Conservation (phyloP, 2,113 vertebrate genomes). For the Alouatta palliata region DNA sequence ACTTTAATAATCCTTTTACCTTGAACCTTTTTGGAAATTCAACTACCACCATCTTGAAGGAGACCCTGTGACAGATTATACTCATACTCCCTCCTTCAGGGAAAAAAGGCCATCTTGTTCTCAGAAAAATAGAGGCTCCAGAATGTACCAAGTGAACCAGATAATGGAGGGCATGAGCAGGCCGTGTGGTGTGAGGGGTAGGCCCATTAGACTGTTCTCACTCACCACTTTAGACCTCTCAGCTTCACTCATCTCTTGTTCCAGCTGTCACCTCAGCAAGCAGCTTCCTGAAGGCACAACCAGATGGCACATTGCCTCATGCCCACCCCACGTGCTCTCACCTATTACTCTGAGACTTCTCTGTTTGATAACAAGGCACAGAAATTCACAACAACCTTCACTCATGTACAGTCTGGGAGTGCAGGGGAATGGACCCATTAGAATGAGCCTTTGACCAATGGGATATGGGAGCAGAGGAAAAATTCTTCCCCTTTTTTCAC, state of each 20-base stretch:
- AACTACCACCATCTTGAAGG: not conserved
- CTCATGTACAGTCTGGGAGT: not conserved
- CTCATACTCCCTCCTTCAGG: not conserved
- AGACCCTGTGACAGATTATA: not conserved
- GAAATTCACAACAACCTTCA: not conserved
- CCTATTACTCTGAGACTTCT: not conserved
- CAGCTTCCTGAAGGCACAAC: not conserved
- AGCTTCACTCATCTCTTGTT: not conserved
- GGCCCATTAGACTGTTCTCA: not conserved
- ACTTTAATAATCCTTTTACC: constrained; percentile 1
- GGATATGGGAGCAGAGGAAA: not conserved
- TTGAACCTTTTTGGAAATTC: not conserved
- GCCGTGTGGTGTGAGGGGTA: not conserved
- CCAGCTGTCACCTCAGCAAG: not conserved
- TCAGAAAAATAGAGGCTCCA: not conserved
- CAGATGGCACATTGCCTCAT: not conserved
- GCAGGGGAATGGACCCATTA: not conserved
- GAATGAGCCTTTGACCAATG: not conserved
- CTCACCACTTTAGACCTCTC: not conserved
- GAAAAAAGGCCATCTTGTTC: not conserved
- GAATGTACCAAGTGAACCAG: not conserved
- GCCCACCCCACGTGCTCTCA: not conserved
- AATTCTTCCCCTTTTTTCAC: not conserved
- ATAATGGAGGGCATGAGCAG: not conserved
- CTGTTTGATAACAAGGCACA: not conserved